Conservation (phyloP, 2,797 vertebrate genomes). For the Crocodylus rhombifer region DNA sequence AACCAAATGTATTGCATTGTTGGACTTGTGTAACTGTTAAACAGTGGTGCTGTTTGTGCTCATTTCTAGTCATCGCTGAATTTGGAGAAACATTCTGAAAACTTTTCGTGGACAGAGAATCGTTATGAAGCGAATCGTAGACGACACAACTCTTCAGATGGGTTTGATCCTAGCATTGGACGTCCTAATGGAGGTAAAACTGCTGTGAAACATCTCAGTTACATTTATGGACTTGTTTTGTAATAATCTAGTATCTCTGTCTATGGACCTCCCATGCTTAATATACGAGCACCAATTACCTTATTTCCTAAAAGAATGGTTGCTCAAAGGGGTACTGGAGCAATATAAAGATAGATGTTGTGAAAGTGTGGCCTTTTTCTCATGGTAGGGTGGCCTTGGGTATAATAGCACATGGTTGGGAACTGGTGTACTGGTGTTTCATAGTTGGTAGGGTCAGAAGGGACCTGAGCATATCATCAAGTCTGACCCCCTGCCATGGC, state of each 20-base stretch:
- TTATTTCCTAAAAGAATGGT: neutral
- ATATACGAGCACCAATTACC: neutral
- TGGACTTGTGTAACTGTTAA: neutral
- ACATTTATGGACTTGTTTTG: neutral
- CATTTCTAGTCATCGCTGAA: slow-evolving; percentile 79
- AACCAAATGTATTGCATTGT: neutral
- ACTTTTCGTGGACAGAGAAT: slow-evolving; percentile 75
- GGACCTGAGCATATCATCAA: too few species aligned
- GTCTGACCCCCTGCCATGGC: too few species aligned
- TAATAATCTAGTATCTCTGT: neutral
- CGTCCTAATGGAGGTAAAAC: slow-evolving; percentile 79
- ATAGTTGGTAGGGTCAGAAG: too few species aligned
- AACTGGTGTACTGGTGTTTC: too few species aligned
- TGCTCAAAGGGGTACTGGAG: neutral
- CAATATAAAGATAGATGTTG: neutral
- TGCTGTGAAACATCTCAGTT: neutral
- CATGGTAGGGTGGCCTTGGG: too few species aligned
- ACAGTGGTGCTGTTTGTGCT: slow-evolving; percentile 24
- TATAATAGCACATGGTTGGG: too few species aligned
- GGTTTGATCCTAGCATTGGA: slow-evolving; percentile 78
- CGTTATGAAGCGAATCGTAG: slow-evolving; percentile 79
- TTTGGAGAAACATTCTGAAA: slow-evolving; percentile 83
- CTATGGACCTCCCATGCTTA: neutral
- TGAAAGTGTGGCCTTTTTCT: neutral
- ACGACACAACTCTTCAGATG: slow-evolving; percentile 84